phyloP scores from a whole-genome alignment of 2,113 vertebrate species.

The Rattus rattus region DNA sequence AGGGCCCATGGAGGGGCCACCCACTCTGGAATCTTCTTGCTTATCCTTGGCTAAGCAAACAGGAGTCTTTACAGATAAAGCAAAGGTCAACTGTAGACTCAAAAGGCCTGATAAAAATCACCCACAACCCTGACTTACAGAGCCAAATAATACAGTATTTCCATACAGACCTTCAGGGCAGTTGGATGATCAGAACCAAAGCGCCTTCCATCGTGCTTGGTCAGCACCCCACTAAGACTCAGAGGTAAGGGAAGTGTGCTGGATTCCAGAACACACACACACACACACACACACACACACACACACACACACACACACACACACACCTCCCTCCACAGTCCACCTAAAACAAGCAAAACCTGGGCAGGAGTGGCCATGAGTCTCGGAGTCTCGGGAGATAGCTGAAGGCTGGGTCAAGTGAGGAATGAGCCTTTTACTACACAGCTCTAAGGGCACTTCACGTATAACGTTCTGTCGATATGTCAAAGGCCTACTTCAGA shows the following conservation, averaged over 20 bases:
- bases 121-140: constrained; percentile 61
- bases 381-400: not conserved
- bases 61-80: constrained; percentile 68
- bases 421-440: not conserved
- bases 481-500: constrained; percentile 50
- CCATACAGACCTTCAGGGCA: not conserved
- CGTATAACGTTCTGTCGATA: not conserved
- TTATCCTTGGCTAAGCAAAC: constrained; percentile 68
- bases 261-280: not conserved
- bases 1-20: not conserved
- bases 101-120: constrained; percentile 56
- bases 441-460: constrained; percentile 39
- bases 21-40: constrained; percentile 28
- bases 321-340: not conserved
- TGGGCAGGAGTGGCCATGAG: not conserved
- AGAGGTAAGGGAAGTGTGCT: too few relatives aligned
- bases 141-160: constrained; percentile 50
- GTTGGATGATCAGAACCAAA: not conserved
- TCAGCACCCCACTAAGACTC: not conserved
- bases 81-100: constrained; percentile 72
- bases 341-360: not conserved
- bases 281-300: too few relatives aligned
- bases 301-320: too few relatives aligned
- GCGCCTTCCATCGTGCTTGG: not conserved
- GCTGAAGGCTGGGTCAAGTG: not conserved